Base-by-base conservation (phyloP, 2,888 invertebrate species). In the Pyrgus malvae region DNA sequence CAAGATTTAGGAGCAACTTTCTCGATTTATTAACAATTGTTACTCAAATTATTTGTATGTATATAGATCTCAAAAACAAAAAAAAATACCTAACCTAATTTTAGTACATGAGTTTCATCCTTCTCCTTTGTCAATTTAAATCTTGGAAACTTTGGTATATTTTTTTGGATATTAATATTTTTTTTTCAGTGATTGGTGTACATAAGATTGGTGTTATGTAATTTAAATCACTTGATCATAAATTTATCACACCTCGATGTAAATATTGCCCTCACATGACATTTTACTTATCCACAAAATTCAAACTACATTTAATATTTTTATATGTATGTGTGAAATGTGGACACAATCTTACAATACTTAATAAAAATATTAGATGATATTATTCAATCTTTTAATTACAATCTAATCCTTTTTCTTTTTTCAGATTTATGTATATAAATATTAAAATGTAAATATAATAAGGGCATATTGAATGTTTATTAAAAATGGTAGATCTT, bases 321-420 rank as follows among this genome's bases (percentile, higher is more conserved):
- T 90, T 89, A 85, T 85, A 79, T 83, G 83, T 86, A 80, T 80
- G 66, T 74, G 72, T 76, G 64, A 63, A 62, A 64, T 60, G 71
- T 70, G 59, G 68, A 76, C 73, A 70, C 67, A 73, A 80, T 87
- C 83, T 76, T 74, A 70, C 67, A 73, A 80, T 87, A 84, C 83
- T 71, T 75, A 89, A 88, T 90, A 90, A 90, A 89, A 90, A 90
- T 90, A 90, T 90, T 89, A 88, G 78, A 86, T 88, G 85, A 62
- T 69, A 63, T 61, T 29, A n/a, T 38, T 25, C 3, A 6, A 2
- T 27, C 8, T 27, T 42, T 41, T 14, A 23, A 29, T 40, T 29
- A 19, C 44, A 44, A 37, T 16, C 21, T 11, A 2, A 9, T 29
- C 29, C 12, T 11, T 17, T 7, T 19, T n/a, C 7, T 29, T 27